phyloP scores from a whole-genome alignment of 2,888 invertebrate species.

The Nymphalis polychloros region DNA sequence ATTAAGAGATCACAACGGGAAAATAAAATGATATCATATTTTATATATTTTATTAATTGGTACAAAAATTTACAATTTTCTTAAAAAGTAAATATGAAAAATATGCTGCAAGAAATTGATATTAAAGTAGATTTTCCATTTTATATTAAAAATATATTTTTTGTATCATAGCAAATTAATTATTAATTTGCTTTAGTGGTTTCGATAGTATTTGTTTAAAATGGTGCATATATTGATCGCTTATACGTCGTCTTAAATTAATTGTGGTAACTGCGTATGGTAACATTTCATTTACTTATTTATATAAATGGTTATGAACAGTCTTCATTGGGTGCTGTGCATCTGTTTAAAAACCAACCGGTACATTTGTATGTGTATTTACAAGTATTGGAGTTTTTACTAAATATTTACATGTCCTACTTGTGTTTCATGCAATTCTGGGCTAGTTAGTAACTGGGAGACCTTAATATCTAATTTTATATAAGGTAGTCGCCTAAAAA shows the following conservation, averaged over 20 bases:
- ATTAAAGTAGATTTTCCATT: slow-evolving; percentile 11
- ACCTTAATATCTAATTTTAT: slow-evolving; percentile 37
- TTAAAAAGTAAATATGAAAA: slow-evolving; percentile 58
- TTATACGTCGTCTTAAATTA: slow-evolving; percentile 45
- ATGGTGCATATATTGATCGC: background rate
- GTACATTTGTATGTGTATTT: slow-evolving; percentile 62
- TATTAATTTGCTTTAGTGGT: background rate
- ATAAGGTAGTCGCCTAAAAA: slow-evolving; percentile 28
- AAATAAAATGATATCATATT: slow-evolving; percentile 59
- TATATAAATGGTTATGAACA: slow-evolving; percentile 58
- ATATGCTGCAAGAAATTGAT: slow-evolving; percentile 29
- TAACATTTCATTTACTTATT: slow-evolving; percentile 46
- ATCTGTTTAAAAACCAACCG: slow-evolving; percentile 37
- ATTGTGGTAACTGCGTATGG: slow-evolving; percentile 59
- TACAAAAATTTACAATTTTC: slow-evolving; percentile 75
- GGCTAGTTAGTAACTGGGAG: slow-evolving; percentile 54
- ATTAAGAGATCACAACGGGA: slow-evolving; percentile 30
- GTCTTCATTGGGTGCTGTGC: slow-evolving; percentile 57
- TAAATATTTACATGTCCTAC: slow-evolving; percentile 62
- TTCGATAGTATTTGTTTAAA: slow-evolving; percentile 1
- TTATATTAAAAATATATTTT: slow-evolving; percentile 7
- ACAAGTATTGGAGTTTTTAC: slow-evolving; percentile 55
- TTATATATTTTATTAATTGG: slow-evolving; percentile 74
- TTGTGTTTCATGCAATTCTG: slow-evolving; percentile 58
- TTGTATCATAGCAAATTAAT: slow-evolving; percentile 4